Evolutionary conservation across 1,140 invertebrate species (phyloP), one percentile per base, ranked within the genome.

Genomic region (Meloidogyne chitwoodi): DNA sequence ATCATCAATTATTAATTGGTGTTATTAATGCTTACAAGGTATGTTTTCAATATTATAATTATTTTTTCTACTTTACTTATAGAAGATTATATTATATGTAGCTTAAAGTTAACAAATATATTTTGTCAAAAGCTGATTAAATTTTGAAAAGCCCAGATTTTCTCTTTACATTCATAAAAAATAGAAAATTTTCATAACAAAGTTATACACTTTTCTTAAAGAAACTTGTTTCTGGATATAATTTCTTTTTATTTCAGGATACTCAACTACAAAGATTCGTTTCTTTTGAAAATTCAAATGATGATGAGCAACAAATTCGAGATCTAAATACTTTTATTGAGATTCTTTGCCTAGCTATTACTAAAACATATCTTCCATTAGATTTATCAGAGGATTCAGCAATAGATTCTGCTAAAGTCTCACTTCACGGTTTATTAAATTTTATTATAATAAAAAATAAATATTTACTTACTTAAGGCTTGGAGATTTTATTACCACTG

Each of bases 311-410:
- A 34, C 48, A 62, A 69, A 78, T 76, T 16, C 63, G n/a, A 19
- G 76, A 77, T 62, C 27, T 77, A n/a, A 76, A 34, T 16, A 78
- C 76, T 10, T 61, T 77, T 29, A 77, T 77, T 61, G 75, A 77
- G 26, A 77, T 77, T 34, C 76, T 77, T 22, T 77, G 72, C 61
- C 29, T 68, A 3, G 77, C 67, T 63, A 62, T 76, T 16, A 64
- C 76, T 27, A 77, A 77, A 68, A 78, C 76, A 2, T 77, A 68
- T 68, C 34, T 77, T 19, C 76, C 76, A 19, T 63, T 76, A 27
- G 14, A 38, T 26, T n/a, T 27, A 4, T 61, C 62, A 5, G 76
- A 73, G 5, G 27, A 27, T 26, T 34, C 56, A 27, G 24, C 22
- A 24, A 62, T 48, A 31, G 26, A 48, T 12, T 41, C 34, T 22